Evolutionary conservation across 2,888 invertebrate species (phyloP).

Genomic region (Norana najaformis): DNA sequence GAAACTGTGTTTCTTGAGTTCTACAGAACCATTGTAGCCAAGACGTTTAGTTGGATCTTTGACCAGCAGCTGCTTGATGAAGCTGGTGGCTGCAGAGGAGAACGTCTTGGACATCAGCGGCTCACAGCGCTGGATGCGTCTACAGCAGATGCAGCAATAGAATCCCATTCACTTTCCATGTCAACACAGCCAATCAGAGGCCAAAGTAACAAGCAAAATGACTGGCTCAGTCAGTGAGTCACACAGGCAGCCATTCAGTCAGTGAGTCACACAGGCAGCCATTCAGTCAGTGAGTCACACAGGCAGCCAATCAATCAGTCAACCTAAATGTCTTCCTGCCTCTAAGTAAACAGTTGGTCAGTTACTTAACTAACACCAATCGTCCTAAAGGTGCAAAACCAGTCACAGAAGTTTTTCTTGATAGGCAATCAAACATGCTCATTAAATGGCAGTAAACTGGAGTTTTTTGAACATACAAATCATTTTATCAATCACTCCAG

Average conservation of each 20-base stretch:
- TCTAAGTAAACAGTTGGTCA: neutral
- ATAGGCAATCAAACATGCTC: neutral
- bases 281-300: neutral
- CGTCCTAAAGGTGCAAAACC: neutral
- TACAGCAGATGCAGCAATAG: constrained; percentile 51
- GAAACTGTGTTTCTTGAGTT: constrained; percentile 86
- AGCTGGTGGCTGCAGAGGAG: constrained; percentile 74
- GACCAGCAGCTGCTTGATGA: constrained; percentile 79
- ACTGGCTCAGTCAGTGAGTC: too few relatives aligned
- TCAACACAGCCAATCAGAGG: neutral
- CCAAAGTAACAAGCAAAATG: too few relatives aligned
- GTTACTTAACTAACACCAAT: neutral
- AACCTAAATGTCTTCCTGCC: neutral
- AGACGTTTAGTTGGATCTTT: constrained; percentile 87
- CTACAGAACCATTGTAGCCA: constrained; percentile 80
- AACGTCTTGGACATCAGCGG: constrained; percentile 86
- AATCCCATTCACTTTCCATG: neutral
- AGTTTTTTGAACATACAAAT: neutral
- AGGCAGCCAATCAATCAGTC: neutral
- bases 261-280: too few relatives aligned
- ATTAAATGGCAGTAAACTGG: neutral
- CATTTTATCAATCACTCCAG: neutral
- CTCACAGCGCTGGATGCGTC: constrained; percentile 82
- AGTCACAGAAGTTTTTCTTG: neutral
- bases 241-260: too few relatives aligned